phyloP scores from a whole-genome alignment of 2,113 vertebrate genomes.

The Spilogale gracilis region DNA sequence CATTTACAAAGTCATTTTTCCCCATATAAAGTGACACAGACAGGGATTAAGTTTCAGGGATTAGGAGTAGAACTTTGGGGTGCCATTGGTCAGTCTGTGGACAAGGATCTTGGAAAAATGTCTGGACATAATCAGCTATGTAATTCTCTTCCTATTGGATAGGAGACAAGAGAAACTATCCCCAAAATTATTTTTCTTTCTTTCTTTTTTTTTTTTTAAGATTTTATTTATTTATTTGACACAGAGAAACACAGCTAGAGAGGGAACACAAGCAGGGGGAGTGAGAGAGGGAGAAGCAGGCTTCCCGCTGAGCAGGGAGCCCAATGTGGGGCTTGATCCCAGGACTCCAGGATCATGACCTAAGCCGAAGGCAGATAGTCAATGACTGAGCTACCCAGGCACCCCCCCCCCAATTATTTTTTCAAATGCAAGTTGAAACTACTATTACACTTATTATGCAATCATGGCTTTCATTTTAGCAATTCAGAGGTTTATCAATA shows the following conservation, averaged over 20 bases:
- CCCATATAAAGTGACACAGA: not conserved
- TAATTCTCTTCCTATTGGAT: not conserved
- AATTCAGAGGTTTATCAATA: not conserved
- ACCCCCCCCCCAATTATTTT: not conserved
- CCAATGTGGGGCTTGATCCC: no score
- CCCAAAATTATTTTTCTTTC: slow-evolving; percentile 2
- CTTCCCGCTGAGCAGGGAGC: no score
- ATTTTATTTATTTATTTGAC: no score
- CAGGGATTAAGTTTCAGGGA: not conserved
- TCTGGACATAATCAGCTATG: not conserved
- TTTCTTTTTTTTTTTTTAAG: not conserved
- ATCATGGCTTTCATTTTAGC: slow-evolving; percentile 31
- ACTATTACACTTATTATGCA: slow-evolving; percentile 13
- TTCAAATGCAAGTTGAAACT: slow-evolving; percentile 39
- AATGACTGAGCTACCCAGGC: no score
- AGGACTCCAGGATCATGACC: no score
- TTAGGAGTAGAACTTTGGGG: not conserved
- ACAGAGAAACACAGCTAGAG: no score
- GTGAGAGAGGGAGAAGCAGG: no score
- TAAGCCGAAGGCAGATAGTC: no score
- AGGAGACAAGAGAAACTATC: not conserved
- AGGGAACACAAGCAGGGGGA: no score
- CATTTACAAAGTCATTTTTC: not conserved
- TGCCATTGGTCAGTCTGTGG: not conserved
- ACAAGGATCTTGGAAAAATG: not conserved